Evolutionary conservation across 2,797 vertebrate genomes (phyloP), one percentile per base, ranked within the genome.

Genomic region (Ficedula albicollis): DNA sequence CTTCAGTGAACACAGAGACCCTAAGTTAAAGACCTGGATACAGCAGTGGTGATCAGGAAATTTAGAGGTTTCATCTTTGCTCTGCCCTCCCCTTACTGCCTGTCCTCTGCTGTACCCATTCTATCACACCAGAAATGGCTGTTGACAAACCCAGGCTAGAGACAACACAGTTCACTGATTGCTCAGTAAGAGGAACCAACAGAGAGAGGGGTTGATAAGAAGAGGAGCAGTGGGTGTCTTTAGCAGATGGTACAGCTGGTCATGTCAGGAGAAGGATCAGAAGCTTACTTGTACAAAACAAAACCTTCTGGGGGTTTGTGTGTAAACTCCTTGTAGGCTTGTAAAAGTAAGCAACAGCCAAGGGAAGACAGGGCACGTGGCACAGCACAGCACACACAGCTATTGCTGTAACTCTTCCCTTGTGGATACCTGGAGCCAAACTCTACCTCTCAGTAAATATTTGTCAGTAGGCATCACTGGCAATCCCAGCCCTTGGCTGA

Each of bases 271-370:
- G 70, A 86, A 94, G 46, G 56, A 64, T 68, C 66, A 44, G 44
- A 43, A 69, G 21, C 18, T 68, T 73, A 14, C 18, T 55, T 74
- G 97, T 84, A 21, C n/a, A 62, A 73, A 98, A 32, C 30, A 87
- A 91, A 70, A 64, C 29, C 44, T 79, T 63, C 76, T 56, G 48
- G 13, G 72, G 10, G 16, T 74, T 86, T 84, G 79, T 4, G 1
- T 60, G 46, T 22, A 26, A 87, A 92, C 15, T 74, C 62, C 38
- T 89, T 20, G 29, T 6, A 64, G 62, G 58, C 48, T 60, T 66
- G 15, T 25, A 66, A 63, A 59, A 62, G 43, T 11, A 62, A 76
- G 52, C 41, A 82, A 62, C n/a, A 73, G 34, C 39, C 66, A 70
- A 54, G 49, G 60, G 52, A 81, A 62, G 60, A 32, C 36, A 69